Conservation (phyloP, 2,797 vertebrate genomes). For the Coilia nasus region DNA sequence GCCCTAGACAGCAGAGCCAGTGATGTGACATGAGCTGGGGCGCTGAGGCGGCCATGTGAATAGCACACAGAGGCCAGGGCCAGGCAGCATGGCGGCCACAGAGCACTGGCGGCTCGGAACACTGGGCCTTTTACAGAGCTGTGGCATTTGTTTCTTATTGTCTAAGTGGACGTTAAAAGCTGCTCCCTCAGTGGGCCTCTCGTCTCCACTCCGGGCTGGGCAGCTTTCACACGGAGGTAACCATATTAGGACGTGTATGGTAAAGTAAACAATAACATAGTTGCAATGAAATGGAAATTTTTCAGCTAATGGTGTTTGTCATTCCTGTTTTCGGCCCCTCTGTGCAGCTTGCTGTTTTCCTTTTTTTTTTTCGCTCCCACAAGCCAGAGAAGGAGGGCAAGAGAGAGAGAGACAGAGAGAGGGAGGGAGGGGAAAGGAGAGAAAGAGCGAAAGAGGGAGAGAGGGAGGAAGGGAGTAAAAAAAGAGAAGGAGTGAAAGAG, state of each 20-base stretch:
- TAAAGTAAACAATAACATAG: constrained; percentile 99
- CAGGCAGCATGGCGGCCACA: constrained; percentile 60
- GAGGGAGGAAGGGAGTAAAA: not conserved
- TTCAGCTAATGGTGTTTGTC: constrained; percentile 89
- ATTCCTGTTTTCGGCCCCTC: constrained; percentile 80
- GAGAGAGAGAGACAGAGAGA: not conserved
- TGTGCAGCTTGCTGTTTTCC: constrained; percentile 58
- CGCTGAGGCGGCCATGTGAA: constrained; percentile 13
- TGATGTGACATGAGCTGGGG: constrained; percentile 4
- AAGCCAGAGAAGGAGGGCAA: constrained; percentile 33
- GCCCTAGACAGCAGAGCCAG: not conserved
- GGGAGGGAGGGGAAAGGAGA: not conserved
- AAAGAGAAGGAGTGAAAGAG: not conserved
- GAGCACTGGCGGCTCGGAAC: constrained; percentile 59
- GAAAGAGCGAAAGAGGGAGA: not conserved
- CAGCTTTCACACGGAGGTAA: constrained; percentile 86
- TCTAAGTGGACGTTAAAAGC: constrained; percentile 86
- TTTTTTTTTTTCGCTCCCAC: constrained; percentile 42
- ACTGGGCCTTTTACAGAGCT: constrained; percentile 80
- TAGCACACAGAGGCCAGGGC: constrained; percentile 31
- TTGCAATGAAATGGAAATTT: constrained; percentile 92
- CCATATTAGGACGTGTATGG: constrained; percentile 97
- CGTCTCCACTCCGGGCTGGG: constrained; percentile 65
- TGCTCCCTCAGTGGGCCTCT: constrained; percentile 80
- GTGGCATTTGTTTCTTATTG: constrained; percentile 93